A percentile compares a stretch with the other conserved stretches of the same genome.
phyloP scores from a whole-genome alignment of 2,888 invertebrate genomes.

The Epinotia demarniana region DNA sequence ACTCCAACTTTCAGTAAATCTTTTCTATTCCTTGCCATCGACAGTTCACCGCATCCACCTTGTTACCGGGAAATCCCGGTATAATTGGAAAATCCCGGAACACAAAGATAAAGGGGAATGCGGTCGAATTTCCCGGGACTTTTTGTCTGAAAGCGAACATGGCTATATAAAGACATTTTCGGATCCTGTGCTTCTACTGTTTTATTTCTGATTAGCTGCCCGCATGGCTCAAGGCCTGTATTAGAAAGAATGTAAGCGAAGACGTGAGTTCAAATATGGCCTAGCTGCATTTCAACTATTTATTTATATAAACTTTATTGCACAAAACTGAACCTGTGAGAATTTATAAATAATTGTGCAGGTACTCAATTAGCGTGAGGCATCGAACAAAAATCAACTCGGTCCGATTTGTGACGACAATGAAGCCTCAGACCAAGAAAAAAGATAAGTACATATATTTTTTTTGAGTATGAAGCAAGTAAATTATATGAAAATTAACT shows the following conservation, averaged over 20 bases:
- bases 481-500: too few relatives aligned
- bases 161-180: not conserved
- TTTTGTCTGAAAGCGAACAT: not conserved
- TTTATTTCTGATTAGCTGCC: too few relatives aligned
- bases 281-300: too few relatives aligned
- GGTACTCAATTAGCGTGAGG: too few relatives aligned
- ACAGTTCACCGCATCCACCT: slow-evolving; percentile 7
- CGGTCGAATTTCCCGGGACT: not conserved
- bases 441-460: too few relatives aligned
- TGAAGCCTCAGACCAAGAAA: too few relatives aligned
- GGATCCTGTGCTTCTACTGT: not conserved
- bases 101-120: not conserved
- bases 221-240: too few relatives aligned
- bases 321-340: not conserved
- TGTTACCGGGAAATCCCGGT: slow-evolving; percentile 37
- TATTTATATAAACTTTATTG: too few relatives aligned
- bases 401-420: too few relatives aligned
- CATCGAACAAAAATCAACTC: too few relatives aligned
- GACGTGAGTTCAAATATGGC: not conserved
- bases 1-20: slow-evolving; percentile 6
- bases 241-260: not conserved
- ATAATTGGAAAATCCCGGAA: slow-evolving; percentile 45
- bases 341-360: not conserved
- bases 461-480: too few relatives aligned
- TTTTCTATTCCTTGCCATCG: not conserved